Evolutionary conservation across 1,140 invertebrate species (phyloP).

Genomic region (Lordiphosa clarofinis): DNA sequence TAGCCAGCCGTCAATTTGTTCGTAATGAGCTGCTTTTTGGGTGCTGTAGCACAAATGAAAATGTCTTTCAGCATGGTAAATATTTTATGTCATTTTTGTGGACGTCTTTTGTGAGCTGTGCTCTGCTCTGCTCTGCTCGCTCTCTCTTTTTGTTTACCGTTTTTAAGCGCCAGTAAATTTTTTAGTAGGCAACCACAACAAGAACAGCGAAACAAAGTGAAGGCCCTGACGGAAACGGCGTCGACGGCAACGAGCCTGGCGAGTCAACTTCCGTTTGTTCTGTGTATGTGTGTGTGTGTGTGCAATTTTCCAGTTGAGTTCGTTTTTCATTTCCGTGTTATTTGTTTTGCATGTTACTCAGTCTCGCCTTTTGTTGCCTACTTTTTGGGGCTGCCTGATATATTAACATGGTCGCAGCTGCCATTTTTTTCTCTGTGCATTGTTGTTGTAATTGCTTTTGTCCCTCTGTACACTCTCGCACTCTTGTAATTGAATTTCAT

Average conservation of each 20-base stretch:
- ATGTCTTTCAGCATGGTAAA: slow-evolving; percentile 65
- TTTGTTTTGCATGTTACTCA: slow-evolving; percentile 63
- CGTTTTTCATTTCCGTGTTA: slow-evolving; percentile 74
- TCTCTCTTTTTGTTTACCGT: slow-evolving; percentile 41
- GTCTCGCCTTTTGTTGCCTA: slow-evolving; percentile 16
- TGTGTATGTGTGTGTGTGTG: slow-evolving; percentile 19
- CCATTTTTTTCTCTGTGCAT: slow-evolving; percentile 39
- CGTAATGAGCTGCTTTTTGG: slow-evolving; percentile 49
- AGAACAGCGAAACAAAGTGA: slow-evolving; percentile 28
- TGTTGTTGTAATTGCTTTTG: slow-evolving; percentile 57
- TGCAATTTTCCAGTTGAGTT: slow-evolving; percentile 75
- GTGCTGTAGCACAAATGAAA: slow-evolving; percentile 51
- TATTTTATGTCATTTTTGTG: slow-evolving; percentile 57
- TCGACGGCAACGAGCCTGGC: slow-evolving; percentile 54
- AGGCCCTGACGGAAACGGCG: slow-evolving; percentile 54
- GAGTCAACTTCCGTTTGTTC: slow-evolving; percentile 53
- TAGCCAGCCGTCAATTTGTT: slow-evolving; percentile 54
- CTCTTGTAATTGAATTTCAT: slow-evolving; percentile 67
- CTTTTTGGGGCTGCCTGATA: slow-evolving; percentile 41
- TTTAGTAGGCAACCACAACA: slow-evolving; percentile 56
- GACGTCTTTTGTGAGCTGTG: slow-evolving; percentile 22
- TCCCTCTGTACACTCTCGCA: slow-evolving; percentile 17
- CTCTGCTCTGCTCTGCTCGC: background rate
- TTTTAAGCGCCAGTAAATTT: slow-evolving; percentile 67
- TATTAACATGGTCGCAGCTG: slow-evolving; percentile 63